Evolutionary conservation across 2,888 invertebrate genomes (phyloP).

Genomic region (Microplitis manilae): DNA sequence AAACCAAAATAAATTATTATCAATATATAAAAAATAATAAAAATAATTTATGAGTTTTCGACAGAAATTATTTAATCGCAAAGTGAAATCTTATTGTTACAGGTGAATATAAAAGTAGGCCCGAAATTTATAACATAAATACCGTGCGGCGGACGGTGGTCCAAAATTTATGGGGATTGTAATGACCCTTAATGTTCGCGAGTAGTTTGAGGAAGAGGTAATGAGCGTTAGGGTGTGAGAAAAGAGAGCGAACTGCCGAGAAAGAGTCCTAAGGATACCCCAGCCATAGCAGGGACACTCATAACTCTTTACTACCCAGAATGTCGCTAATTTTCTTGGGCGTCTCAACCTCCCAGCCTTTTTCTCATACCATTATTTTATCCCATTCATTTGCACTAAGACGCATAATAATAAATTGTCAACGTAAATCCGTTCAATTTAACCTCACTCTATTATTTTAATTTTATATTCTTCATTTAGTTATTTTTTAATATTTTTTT

Average conservation of each 20-base stretch:
- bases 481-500: conserved; percentile 21
- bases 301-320: conserved; percentile 62
- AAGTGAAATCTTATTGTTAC: conserved; percentile 16
- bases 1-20: not conserved
- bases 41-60: not conserved
- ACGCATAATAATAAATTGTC: not conserved
- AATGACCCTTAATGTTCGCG: conserved; percentile 70
- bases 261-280: not conserved
- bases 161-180: conserved; percentile 68
- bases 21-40: not conserved
- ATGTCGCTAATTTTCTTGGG: conserved; percentile 62
- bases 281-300: conserved; percentile 48
- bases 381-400: not conserved
- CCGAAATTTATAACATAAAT: conserved; percentile 68
- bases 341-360: conserved; percentile 23
- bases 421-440: conserved; percentile 1
- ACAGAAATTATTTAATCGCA: not conserved
- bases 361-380: not conserved
- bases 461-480: not conserved
- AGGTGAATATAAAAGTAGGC: conserved; percentile 40
- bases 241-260: not conserved
- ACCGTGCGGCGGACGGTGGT: conserved; percentile 63
- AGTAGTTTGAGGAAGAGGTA: conserved; percentile 60
- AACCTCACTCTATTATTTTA: not conserved
- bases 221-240: conserved; percentile 13